Evolutionary conservation across 2,113 vertebrate species (phyloP).

Genomic region (Nestor notabilis): DNA sequence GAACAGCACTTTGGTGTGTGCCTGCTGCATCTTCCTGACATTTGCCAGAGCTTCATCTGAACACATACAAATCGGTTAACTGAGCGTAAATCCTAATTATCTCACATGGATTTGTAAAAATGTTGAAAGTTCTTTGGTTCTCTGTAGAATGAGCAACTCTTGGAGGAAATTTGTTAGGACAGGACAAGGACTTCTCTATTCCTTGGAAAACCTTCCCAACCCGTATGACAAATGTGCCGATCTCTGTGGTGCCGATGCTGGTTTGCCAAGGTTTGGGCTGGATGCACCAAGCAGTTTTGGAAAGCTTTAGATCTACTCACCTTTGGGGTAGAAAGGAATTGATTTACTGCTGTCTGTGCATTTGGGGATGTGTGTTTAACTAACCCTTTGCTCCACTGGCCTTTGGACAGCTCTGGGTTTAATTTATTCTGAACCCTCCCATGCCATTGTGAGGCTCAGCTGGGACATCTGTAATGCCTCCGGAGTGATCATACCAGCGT

Average conservation of each 20-base stretch:
- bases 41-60: background rate
- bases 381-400: background rate
- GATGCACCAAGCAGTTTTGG: background rate
- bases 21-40: background rate
- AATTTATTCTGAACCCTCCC: background rate
- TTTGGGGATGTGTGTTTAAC: background rate
- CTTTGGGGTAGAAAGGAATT: background rate
- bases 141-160: background rate
- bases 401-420: background rate
- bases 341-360: background rate
- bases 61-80: too few species aligned
- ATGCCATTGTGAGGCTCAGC: background rate
- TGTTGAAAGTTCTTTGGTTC: background rate
- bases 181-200: background rate
- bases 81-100: background rate
- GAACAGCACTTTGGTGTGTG: background rate
- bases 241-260: background rate
- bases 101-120: background rate
- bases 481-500: background rate
- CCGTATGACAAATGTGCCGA: rapidly evolving
- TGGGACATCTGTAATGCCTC: background rate
- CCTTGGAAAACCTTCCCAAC: background rate
- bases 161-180: background rate
- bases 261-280: background rate
- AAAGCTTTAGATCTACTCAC: background rate